Evolutionary conservation across 2,113 vertebrate genomes (phyloP), one percentile per base, ranked within the genome.

Genomic region (Dendrocopos noguchii): DNA sequence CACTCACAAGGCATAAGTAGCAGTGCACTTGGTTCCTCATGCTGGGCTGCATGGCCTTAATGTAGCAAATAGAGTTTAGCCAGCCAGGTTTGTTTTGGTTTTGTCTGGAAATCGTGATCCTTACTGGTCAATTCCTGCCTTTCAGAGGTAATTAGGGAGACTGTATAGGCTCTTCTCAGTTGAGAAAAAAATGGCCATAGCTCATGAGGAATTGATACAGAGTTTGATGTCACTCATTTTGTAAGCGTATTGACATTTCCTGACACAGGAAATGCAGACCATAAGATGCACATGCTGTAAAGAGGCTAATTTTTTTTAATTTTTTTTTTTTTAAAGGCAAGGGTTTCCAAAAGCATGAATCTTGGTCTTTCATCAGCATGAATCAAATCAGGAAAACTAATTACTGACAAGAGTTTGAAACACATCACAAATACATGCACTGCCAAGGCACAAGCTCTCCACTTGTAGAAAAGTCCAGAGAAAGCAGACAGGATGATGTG

Each of bases 271-370:
- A 95, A 87, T 65, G 12, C 28, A 65, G 7, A 8, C 86, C 65
- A 27, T 65, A 88, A 95, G 94, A 97, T 63, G 59, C 64, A 83
- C 61, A 73, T 15, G 68, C 80, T 94, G 88, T 46, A 59, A 81
- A 74, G 53, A 77, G 82, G 15, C 15, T 76, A 39, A 39, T 39
- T 39, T 10, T 55, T 47, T 68, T 82, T 36, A 36, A n/a, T 60
- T 21, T 57, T 78, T 66, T 67, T 28, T 39, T 39, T 6, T 44
- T 53, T 28, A 8, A 57, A 57, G 28, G 50, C 22, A 22, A 81
- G 63, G 34, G 59, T 87, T 88, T 74, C 47, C 77, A 84, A 29
- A 39, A 10, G 36, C 36, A 39, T 39, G 36, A 39, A 6, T 66
- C 85, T 77, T 85, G 33, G 9, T 92, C 47, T 91, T 93, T 70